phyloP scores from a whole-genome alignment of 2,113 vertebrate species.

The Nothoprocta perdicaria region DNA sequence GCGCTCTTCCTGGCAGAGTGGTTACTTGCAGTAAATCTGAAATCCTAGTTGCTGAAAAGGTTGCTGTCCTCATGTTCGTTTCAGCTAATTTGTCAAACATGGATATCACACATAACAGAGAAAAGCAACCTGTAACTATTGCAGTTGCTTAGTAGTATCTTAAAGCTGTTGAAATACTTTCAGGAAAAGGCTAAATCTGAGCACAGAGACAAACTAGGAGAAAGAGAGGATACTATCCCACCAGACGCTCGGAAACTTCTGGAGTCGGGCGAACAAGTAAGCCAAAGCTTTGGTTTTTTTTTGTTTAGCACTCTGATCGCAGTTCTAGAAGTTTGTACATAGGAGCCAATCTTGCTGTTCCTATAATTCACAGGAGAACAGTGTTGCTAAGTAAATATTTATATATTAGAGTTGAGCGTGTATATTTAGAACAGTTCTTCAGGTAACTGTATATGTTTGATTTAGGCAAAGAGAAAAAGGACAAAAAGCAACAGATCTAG shows the following conservation, averaged over 20 bases:
- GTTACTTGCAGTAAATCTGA: neutral
- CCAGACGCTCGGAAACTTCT: conserved; percentile 76
- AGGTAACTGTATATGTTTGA: neutral
- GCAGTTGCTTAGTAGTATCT: neutral
- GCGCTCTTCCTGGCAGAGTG: neutral
- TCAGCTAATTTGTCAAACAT: neutral
- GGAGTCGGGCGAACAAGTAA: conserved; percentile 74
- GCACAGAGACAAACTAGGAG: conserved; percentile 78
- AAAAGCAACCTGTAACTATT: neutral
- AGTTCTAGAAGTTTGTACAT: neutral
- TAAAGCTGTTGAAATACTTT: conserved; percentile 6
- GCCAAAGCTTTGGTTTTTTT: neutral
- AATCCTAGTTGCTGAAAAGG: neutral
- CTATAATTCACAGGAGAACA: neutral
- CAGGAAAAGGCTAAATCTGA: conserved; percentile 78
- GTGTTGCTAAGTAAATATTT: neutral
- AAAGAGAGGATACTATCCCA: conserved; percentile 80
- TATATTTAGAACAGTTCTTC: neutral
- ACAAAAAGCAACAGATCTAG: neutral
- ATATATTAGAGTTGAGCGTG: neutral
- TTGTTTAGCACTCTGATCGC: neutral
- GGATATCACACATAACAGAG: neutral
- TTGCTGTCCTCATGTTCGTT: neutral
- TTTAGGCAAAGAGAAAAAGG: neutral
- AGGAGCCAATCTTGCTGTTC: neutral